These are phyloP conservation scores for Caenorhabditis drosophilae DNA, from an alignment of 2,888 invertebrate genomes.

Conservation along the genomic window DNA sequence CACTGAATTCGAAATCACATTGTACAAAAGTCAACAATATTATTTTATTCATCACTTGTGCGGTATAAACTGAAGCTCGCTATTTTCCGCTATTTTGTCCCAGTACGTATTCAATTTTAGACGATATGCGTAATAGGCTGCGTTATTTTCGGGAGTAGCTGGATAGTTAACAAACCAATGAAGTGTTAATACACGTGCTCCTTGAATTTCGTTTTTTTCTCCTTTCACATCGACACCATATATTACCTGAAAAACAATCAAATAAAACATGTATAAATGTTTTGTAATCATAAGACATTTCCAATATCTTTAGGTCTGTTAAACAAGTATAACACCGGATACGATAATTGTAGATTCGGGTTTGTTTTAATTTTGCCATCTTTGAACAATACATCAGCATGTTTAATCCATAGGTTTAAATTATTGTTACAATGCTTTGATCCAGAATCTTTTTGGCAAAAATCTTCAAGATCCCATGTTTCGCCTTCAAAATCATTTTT, in stretches of 20 bases:
- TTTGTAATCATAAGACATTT: constrained; percentile 48
- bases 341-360: constrained; percentile 68
- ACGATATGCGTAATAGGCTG: constrained; percentile 59
- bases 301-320: constrained; percentile 68
- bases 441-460: constrained; percentile 58
- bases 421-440: constrained; percentile 59
- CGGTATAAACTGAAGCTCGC: constrained; percentile 65
- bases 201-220: constrained; percentile 67
- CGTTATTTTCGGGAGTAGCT: constrained; percentile 46
- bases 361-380: constrained; percentile 62
- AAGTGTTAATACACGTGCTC: constrained; percentile 66
- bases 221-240: constrained; percentile 68
- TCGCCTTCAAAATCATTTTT: constrained; percentile 52
- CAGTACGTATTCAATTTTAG: constrained; percentile 62
- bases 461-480: constrained; percentile 61
- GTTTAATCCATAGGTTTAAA: constrained; percentile 67
- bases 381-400: constrained; percentile 66
- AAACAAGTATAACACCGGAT: constrained; percentile 68
- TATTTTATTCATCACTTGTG: constrained; percentile 55
- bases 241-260: constrained; percentile 50
- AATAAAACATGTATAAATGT: background rate
- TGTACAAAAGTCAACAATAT: no score
- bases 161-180: constrained; percentile 67
- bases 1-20: constrained; percentile 52
- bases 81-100: constrained; percentile 56